Percentiles rank a stretch among this genome's conserved stretches.
Conservation (phyloP, 2,888 invertebrate species). For the Mamestra brassicae region DNA sequence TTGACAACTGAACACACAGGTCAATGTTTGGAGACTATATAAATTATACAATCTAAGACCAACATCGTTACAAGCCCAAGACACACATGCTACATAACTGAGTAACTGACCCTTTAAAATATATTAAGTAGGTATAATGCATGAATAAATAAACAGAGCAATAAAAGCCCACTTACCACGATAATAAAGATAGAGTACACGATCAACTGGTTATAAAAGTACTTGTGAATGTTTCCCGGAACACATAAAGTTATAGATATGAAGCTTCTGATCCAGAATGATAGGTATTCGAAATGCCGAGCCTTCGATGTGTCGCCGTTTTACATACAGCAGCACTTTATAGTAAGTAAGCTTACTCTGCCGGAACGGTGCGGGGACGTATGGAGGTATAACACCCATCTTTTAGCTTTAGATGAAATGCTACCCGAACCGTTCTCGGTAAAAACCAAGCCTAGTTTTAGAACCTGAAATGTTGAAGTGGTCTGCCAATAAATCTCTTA, state of each 20-base stretch:
- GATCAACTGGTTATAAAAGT: constrained; percentile 44
- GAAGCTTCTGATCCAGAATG: constrained; percentile 48
- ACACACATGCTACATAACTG: not conserved
- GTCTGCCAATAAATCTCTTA: constrained; percentile 41
- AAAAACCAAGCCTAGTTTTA: constrained; percentile 31
- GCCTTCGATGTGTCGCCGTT: constrained; percentile 38
- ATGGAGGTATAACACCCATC: constrained; percentile 23
- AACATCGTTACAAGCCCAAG: constrained; percentile 10
- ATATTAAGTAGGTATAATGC: not conserved
- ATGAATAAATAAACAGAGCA: constrained; percentile 14
- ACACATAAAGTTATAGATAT: constrained; percentile 50
- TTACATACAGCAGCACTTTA: constrained; percentile 59
- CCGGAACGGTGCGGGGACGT: constrained; percentile 32
- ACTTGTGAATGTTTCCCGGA: constrained; percentile 41
- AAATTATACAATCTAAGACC: constrained; percentile 22
- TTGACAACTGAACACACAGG: constrained; percentile 61
- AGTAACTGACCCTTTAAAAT: not conserved
- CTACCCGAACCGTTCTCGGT: constrained; percentile 25
- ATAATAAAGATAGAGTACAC: constrained; percentile 39
- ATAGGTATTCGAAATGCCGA: constrained; percentile 52
- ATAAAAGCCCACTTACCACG: constrained; percentile 22
- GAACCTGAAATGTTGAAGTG: constrained; percentile 28
- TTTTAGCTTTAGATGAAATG: constrained; percentile 29
- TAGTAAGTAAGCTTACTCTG: constrained; percentile 41
- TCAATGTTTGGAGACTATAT: constrained; percentile 38